phyloP scores from a whole-genome alignment of 2,888 invertebrate species.

The Hesperia comma region DNA sequence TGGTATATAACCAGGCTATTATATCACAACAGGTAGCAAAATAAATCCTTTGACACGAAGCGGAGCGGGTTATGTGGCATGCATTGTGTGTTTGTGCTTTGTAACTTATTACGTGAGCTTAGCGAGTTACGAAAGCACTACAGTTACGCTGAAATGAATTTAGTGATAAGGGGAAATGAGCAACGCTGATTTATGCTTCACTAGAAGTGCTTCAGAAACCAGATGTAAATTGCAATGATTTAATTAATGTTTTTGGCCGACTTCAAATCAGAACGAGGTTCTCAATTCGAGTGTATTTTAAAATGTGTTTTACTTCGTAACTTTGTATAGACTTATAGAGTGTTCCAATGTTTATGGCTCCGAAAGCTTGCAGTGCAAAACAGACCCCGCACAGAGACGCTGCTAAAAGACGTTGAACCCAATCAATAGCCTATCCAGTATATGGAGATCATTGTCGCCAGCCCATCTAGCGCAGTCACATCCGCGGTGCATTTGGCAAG shows the following conservation, averaged over 20 bases:
- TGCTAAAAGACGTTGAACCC: no score
- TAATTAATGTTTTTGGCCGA: not conserved
- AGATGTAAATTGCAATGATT: not conserved
- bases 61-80: conserved; percentile 17
- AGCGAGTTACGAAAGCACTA: conserved; percentile 71
- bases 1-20: no score
- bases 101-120: conserved; percentile 73
- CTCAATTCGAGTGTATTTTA: no score
- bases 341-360: no score
- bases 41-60: conserved; percentile 21
- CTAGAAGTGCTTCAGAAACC: conserved; percentile 49
- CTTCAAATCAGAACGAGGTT: no score
- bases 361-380: no score
- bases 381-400: no score
- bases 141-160: conserved; percentile 70
- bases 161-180: conserved; percentile 69
- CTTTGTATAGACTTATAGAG: no score
- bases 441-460: not conserved
- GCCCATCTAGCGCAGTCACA: conserved; percentile 45
- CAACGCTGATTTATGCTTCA: conserved; percentile 41
- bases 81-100: conserved; percentile 53
- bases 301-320: no score
- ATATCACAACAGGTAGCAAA: not conserved
- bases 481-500: conserved; percentile 68
- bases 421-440: not conserved